Percentiles rank a stretch among this genome's conserved stretches.
phyloP scores from a whole-genome alignment of 1,140 invertebrate species.

The Apis laboriosa region DNA sequence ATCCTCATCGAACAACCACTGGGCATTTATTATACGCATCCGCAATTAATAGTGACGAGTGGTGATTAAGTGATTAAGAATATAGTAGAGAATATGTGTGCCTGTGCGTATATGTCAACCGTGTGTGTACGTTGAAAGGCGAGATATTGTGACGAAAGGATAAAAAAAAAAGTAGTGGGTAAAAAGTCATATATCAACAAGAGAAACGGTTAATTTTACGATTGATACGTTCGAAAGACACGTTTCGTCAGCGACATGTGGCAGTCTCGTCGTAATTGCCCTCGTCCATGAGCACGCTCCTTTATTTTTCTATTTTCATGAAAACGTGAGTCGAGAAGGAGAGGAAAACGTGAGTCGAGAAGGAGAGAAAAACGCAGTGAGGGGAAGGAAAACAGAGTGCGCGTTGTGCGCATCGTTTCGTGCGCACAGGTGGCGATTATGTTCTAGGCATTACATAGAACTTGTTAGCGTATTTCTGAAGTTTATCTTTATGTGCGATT shows the following conservation, averaged over 20 bases:
- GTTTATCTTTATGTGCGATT: background rate
- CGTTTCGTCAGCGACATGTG: slow-evolving; percentile 1
- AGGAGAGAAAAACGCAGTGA: background rate
- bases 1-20: slow-evolving; percentile 54
- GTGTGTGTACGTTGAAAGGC: background rate
- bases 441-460: background rate
- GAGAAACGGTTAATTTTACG: slow-evolving; percentile 3
- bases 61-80: slow-evolving; percentile 9
- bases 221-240: background rate
- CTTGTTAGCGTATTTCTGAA: background rate
- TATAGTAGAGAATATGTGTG: slow-evolving; percentile 13
- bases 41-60: slow-evolving; percentile 46
- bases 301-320: slow-evolving; percentile 38
- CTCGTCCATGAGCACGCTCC: background rate
- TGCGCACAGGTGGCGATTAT: background rate
- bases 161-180: background rate
- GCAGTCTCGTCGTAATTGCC: background rate
- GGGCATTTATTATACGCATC: slow-evolving; percentile 67
- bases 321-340: background rate
- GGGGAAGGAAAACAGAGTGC: no score
- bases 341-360: background rate
- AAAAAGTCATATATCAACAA: background rate
- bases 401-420: background rate
- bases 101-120: background rate
- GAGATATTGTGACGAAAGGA: background rate